These are phyloP conservation scores for Alloscopus bannaensis DNA, from an alignment of 2,888 invertebrate species.

Conservation along the genomic window DNA sequence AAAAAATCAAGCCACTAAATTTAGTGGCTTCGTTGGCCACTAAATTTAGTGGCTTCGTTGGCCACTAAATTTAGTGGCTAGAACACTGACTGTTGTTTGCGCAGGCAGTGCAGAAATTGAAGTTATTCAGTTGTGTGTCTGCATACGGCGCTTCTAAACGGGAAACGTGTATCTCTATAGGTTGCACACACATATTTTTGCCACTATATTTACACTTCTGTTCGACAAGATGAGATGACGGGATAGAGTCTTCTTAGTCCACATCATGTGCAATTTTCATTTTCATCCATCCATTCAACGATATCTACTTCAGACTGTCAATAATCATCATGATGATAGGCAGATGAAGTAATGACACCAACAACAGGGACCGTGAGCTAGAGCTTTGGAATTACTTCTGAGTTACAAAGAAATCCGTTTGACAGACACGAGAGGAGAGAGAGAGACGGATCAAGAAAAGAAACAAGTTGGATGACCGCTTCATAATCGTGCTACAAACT, in stretches of 20 bases:
- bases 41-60: no score
- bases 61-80: no score
- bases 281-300: slow-evolving; percentile 39
- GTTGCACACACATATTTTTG: slow-evolving; percentile 14
- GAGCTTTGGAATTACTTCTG: no score
- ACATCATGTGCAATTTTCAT: slow-evolving; percentile 52
- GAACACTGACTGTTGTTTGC: no score
- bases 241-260: slow-evolving; percentile 17
- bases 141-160: no score
- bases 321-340: slow-evolving; percentile 47
- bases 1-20: no score
- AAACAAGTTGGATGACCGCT: slow-evolving; percentile 56
- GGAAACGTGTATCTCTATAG: no score
- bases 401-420: neutral
- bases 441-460: slow-evolving; percentile 2
- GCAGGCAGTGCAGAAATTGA: no score
- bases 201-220: slow-evolving; percentile 36
- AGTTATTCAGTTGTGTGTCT: no score
- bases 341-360: slow-evolving; percentile 34
- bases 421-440: neutral
- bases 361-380: slow-evolving; percentile 17
- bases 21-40: no score
- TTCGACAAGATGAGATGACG: slow-evolving; percentile 15
- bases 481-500: no score
- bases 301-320: slow-evolving; percentile 29